Evolutionary conservation across 92 coral and sea anemone genomes (phyloP).

Genomic region (Zoanthus sociatus): DNA sequence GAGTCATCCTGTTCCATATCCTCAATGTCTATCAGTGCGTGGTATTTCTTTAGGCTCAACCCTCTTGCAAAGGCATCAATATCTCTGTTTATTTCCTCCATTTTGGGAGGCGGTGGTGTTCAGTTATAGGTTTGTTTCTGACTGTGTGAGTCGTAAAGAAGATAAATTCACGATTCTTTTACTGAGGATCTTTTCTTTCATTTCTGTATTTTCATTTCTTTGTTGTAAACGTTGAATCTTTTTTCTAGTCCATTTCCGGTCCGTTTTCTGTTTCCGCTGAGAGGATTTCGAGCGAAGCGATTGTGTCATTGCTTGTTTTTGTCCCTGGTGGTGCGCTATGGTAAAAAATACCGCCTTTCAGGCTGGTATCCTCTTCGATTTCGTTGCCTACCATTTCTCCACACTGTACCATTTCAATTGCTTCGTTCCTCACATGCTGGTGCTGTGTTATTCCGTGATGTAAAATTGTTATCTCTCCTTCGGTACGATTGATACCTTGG

Average conservation of each 20-base stretch:
- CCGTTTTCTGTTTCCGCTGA: not conserved
- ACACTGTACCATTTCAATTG: constrained; percentile 20
- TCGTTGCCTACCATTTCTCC: constrained; percentile 40
- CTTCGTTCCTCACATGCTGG: constrained; percentile 27
- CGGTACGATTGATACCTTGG: constrained; percentile 9
- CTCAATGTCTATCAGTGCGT: constrained; percentile 31
- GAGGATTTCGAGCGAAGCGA: not conserved
- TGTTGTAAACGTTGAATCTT: constrained; percentile 16
- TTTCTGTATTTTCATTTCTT: constrained; percentile 10
- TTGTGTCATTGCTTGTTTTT: not conserved
- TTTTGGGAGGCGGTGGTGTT: constrained; percentile 35
- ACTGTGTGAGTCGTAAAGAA: constrained; percentile 37
- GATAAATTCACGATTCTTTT: constrained; percentile 38
- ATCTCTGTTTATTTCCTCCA: not conserved
- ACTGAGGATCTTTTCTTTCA: not conserved
- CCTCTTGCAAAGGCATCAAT: constrained; percentile 47
- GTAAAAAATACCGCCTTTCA: constrained; percentile 30
- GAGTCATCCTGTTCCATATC: constrained; percentile 25
- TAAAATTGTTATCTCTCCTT: not conserved
- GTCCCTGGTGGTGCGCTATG: not conserved
- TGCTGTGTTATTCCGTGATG: not conserved
- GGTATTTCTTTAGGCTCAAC: not conserved
- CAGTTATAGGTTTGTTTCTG: constrained; percentile 43
- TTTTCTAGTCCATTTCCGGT: constrained; percentile 6
- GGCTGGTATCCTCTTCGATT: constrained; percentile 10